Percentiles rank a stretch among this genome's conserved stretches.
These are phyloP conservation scores for Ganaspis brasiliensis DNA, from an alignment of 2,888 invertebrate species.

Conservation along the genomic window DNA sequence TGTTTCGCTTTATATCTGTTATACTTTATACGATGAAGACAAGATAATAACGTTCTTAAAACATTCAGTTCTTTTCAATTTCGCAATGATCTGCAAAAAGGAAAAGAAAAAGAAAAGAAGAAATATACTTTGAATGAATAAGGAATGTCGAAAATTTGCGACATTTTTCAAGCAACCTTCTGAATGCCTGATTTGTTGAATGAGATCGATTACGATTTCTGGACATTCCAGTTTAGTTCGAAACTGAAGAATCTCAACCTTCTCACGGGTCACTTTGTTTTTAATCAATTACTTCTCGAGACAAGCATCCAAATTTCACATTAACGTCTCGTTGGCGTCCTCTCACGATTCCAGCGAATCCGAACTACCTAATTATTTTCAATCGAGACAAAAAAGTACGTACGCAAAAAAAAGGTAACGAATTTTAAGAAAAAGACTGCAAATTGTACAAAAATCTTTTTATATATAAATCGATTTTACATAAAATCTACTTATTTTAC, in stretches of 20 bases:
- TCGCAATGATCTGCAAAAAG: no score
- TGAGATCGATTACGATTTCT: conserved; percentile 18
- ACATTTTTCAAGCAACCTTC: neutral
- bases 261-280: conserved; percentile 35
- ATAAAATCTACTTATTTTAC: no score
- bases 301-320: conserved; percentile 39
- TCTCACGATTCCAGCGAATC: conserved; percentile 26
- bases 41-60: no score
- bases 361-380: conserved; percentile 40
- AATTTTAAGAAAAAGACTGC: no score
- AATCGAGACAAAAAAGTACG: neutral
- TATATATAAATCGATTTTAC: no score
- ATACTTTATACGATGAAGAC: neutral
- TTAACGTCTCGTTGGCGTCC: conserved; percentile 14
- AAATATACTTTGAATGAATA: no score
- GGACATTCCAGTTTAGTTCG: conserved; percentile 13
- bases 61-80: no score
- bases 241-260: conserved; percentile 31
- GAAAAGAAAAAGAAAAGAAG: no score
- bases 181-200: neutral
- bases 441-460: no score
- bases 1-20: neutral
- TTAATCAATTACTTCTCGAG: conserved; percentile 29
- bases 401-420: neutral
- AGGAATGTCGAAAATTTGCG: neutral